Base-by-base conservation (phyloP, 2,797 vertebrate genomes). In the Dendrocincla fuliginosa region DNA sequence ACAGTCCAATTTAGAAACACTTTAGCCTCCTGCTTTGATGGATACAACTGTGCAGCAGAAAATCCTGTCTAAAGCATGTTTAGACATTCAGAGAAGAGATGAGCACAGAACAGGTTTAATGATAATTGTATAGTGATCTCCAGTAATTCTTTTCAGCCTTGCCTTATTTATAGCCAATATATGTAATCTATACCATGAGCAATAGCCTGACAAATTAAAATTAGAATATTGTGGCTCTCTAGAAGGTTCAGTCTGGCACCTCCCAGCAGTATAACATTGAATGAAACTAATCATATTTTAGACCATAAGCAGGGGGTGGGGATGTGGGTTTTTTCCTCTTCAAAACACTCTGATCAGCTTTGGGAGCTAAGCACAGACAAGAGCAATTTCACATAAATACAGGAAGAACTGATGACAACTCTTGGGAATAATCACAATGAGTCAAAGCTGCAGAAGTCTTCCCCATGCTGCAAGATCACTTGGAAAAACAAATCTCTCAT, bases 381-480 rank as follows among this genome's bases (percentile, higher is more conserved):
- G 46, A 94, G 73, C 67, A 96, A 92, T 94, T 93, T 95, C 91
- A 96, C 95, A 96, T 87, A 93, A 97, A 96, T 93, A 94, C 84
- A 76, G 95, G 93, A 97, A 97, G 90, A 95, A 87, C 65, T 9
- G 44, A 96, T 91, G 94, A 94, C 94, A 96, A 85, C 92, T 61
- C 95, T 95, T 95, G 95, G 97, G 95, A 97, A 96, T 95, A 96
- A 95, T 90, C 90, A 92, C 89, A 83, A 74, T 91, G 96, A 96
- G 90, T 95, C 95, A 96, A 96, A 94, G 73, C 76, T 94, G 92
- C 89, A 95, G 87, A 92, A 95, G 69, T 70, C 92, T 95, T 94
- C 93, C 93, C 90, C 82, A 25, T 94, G 85, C 77, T 93, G 50
- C 84, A 93, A 86, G 78, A 93, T 89, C 88, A 35, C 81, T 96